These are phyloP conservation scores for Palythoa caribaeorum DNA, from an alignment of 92 coral and sea anemone genomes.

Conservation along the genomic window DNA sequence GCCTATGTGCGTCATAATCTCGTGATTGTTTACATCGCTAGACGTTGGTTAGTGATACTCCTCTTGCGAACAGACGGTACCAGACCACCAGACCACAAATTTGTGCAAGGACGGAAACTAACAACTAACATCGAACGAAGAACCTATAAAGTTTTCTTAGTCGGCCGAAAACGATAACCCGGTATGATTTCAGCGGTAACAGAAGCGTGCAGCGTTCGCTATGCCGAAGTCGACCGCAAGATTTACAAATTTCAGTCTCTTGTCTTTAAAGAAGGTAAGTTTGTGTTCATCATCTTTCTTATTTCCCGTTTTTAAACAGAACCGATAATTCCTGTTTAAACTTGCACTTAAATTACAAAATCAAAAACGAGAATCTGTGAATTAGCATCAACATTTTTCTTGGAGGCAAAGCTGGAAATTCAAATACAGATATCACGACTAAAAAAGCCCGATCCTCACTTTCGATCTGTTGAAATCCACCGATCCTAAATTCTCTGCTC, in stretches of 20 bases:
- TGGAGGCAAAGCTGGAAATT: no score
- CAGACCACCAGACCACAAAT: background rate
- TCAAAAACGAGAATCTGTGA: no score
- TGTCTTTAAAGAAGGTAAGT: conserved; percentile 70
- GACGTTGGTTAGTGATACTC: background rate
- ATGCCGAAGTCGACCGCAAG: conserved; percentile 62
- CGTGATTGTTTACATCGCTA: background rate
- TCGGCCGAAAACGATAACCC: background rate
- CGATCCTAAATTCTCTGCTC: no score
- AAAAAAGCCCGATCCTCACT: no score
- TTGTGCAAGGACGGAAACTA: background rate
- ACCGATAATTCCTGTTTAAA: no score
- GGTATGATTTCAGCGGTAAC: conserved; percentile 64
- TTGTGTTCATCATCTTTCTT: no score
- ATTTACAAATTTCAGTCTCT: conserved; percentile 72
- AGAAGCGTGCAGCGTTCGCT: conserved; percentile 62
- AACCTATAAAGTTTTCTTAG: background rate
- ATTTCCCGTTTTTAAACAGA: background rate
- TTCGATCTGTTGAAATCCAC: no score
- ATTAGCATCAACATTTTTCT: no score
- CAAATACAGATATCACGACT: no score
- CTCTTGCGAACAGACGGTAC: background rate
- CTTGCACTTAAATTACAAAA: no score
- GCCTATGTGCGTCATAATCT: background rate
- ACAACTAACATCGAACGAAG: background rate